These are phyloP conservation scores for Standfussiana lucernea DNA, from an alignment of 2,888 invertebrate species.

Conservation along the genomic window DNA sequence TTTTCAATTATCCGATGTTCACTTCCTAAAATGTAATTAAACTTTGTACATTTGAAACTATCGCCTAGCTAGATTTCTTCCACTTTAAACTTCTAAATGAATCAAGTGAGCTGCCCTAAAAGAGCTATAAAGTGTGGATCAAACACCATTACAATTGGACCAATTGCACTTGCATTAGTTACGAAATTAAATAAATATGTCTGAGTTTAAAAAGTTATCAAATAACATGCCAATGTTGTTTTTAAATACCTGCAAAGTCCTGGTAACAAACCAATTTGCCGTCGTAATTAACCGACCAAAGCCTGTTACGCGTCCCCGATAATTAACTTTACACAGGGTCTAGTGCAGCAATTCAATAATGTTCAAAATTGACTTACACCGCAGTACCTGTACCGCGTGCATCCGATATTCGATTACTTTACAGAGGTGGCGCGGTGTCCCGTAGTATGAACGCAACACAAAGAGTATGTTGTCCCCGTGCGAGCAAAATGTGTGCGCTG, in stretches of 20 bases:
- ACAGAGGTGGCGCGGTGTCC: background rate
- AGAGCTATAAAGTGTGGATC: background rate
- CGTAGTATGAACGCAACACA: background rate
- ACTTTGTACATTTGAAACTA: background rate
- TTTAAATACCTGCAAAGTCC: background rate
- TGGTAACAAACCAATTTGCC: background rate
- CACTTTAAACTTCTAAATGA: background rate
- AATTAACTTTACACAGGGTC: conserved; percentile 3
- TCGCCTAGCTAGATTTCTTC: background rate
- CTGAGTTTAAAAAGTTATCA: background rate
- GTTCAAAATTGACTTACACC: background rate
- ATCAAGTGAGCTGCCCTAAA: background rate
- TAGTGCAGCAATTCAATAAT: conserved; percentile 15
- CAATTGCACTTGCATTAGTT: background rate
- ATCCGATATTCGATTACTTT: conserved; percentile 7
- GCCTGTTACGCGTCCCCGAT: background rate
- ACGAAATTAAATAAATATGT: background rate
- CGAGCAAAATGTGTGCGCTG: background rate
- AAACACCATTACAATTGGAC: background rate
- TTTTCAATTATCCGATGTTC: background rate
- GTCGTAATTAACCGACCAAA: background rate
- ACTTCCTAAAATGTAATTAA: background rate
- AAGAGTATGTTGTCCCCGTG: background rate
- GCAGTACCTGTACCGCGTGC: background rate
- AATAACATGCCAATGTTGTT: background rate